Conservation (phyloP, 2,888 invertebrate genomes). For the Hirtodrosophila confusa region DNA sequence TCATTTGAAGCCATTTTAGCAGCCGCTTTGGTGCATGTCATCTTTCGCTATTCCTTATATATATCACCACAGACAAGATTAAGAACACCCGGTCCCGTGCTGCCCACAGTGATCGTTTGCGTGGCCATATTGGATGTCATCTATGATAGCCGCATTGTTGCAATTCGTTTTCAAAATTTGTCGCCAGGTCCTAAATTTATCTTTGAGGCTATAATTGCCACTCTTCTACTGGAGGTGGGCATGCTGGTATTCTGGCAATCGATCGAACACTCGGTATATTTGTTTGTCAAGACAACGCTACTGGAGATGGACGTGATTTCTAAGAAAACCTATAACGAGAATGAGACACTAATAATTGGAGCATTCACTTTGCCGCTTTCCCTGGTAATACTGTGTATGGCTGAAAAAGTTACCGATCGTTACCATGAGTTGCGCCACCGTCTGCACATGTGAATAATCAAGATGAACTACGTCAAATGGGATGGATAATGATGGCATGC, state of each 20-base stretch:
- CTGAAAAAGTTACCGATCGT: conserved; percentile 36
- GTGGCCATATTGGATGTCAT: conserved; percentile 49
- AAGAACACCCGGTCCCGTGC: conserved; percentile 28
- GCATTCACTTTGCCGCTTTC: conserved; percentile 55
- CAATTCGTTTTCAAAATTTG: conserved; percentile 13
- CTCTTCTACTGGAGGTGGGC: conserved; percentile 35
- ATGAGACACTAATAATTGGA: conserved; percentile 41
- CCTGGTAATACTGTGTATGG: conserved; percentile 29
- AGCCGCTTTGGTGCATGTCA: conserved; percentile 34
- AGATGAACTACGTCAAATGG: too few species aligned
- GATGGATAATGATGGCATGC: background rate
- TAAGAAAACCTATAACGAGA: background rate
- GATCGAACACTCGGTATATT: conserved; percentile 28
- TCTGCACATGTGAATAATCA: background rate
- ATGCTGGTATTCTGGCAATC: conserved; percentile 44
- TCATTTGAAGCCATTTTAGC: conserved; percentile 29
- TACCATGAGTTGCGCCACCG: conserved; percentile 4
- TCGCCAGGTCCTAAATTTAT: conserved; percentile 5
- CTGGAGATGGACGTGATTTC: conserved; percentile 24
- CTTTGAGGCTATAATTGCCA: conserved; percentile 31
- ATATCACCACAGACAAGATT: conserved; percentile 22
- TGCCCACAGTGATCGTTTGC: conserved; percentile 31
- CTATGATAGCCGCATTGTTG: conserved; percentile 37
- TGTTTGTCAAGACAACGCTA: conserved; percentile 17
- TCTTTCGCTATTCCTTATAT: conserved; percentile 25